Evolutionary conservation across 1,140 invertebrate species (phyloP).

Genomic region (Lasioglossum albipes): DNA sequence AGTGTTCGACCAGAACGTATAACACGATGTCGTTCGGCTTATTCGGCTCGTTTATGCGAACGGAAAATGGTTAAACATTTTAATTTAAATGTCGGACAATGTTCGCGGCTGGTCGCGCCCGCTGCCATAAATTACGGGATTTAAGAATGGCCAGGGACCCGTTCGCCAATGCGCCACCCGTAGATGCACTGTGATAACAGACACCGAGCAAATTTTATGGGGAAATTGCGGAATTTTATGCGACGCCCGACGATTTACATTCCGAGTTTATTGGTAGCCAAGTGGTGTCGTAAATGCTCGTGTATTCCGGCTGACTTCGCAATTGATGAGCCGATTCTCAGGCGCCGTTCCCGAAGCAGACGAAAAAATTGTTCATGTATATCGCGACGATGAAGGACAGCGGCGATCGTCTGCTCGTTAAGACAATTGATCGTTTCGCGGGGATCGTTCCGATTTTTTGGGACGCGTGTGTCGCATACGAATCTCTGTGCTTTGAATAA

Average conservation of each 20-base stretch:
- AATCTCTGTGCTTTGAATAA: no score
- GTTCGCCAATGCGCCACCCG: no score
- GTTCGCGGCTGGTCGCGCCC: conserved; percentile 6
- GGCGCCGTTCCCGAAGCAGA: no score
- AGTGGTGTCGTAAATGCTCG: not conserved
- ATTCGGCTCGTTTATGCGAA: not conserved
- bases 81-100: conserved; percentile 5
- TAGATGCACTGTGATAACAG: not conserved
- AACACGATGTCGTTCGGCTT: conserved; percentile 15
- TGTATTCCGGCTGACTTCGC: no score
- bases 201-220: not conserved
- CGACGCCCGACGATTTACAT: not conserved
- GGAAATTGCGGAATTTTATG: not conserved
- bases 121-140: not conserved
- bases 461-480: no score
- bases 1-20: conserved; percentile 24
- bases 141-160: not conserved
- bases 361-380: no score
- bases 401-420: no score
- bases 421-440: no score
- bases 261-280: not conserved
- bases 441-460: no score
- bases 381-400: no score
- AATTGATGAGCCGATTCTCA: no score
- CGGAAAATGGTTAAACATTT: conserved; percentile 1